phyloP scores from a whole-genome alignment of 2,113 vertebrate genomes.

The Formicarius rufipectus region DNA sequence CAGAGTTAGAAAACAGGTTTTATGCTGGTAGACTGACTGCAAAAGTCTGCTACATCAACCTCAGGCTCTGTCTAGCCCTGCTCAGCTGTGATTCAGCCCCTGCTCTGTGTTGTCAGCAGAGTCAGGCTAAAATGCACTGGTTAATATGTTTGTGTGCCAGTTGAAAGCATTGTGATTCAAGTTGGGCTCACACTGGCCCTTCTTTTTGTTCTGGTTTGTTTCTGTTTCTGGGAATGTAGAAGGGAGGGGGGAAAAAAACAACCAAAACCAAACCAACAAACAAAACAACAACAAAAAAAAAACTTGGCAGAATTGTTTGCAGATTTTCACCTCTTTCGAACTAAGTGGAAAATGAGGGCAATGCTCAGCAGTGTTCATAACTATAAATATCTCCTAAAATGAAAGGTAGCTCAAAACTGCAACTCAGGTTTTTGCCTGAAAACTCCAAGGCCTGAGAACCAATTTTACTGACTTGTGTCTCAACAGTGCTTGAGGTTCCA shows the following conservation, averaged over 20 bases:
- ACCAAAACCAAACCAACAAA: not conserved
- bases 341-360: not conserved
- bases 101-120: not conserved
- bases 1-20: not conserved
- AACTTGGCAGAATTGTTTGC: not conserved
- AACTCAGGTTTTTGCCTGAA: not conserved
- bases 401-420: not conserved
- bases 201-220: not conserved
- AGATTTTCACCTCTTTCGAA: not conserved
- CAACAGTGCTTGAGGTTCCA: not conserved
- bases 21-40: not conserved
- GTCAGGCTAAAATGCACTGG: not conserved
- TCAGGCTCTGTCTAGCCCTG: not conserved
- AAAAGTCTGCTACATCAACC: not conserved
- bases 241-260: too few relatives aligned
- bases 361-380: not conserved
- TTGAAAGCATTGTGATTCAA: not conserved
- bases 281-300: not conserved
- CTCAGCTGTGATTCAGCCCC: not conserved
- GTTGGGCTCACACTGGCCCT: not conserved
- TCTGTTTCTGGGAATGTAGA: not conserved
- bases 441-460: not conserved
- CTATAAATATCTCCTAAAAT: not conserved
- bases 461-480: not conserved
- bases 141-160: not conserved